Conservation (phyloP, 2,797 vertebrate genomes). For the Psittacula echo region DNA sequence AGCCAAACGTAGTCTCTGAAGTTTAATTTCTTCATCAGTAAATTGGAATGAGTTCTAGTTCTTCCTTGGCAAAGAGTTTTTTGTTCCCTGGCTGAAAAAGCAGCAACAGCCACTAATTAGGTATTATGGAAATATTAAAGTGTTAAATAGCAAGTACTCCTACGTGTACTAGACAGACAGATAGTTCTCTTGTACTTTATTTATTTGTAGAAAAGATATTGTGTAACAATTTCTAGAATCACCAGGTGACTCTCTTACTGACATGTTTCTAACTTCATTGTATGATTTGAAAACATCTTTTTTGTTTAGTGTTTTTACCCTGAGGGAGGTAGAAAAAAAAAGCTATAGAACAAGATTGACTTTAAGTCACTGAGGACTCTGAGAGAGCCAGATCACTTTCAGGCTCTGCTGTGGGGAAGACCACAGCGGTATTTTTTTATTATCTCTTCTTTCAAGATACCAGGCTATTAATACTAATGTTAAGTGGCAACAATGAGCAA, state of each 20-base stretch:
- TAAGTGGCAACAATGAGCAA: not conserved
- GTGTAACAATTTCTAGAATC: conserved; percentile 11
- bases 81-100: conserved; percentile 55
- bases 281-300: conserved; percentile 15
- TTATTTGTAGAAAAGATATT: not conserved
- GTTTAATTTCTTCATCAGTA: conserved; percentile 56
- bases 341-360: conserved; percentile 24
- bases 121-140: conserved; percentile 44
- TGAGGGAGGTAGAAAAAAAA: conserved; percentile 13
- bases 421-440: conserved; percentile 42
- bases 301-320: conserved; percentile 6
- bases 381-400: not conserved
- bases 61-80: conserved; percentile 34
- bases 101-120: conserved; percentile 45
- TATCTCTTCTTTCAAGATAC: conserved; percentile 18
- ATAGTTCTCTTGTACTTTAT: not conserved
- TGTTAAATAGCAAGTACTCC: conserved; percentile 28
- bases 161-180: not conserved
- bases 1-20: conserved; percentile 50
- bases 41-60: conserved; percentile 43
- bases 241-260: not conserved
- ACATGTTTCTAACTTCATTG: conserved; percentile 4
- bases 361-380: conserved; percentile 27
- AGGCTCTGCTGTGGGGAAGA: conserved; percentile 29
- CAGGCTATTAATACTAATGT: conserved; percentile 47